These are phyloP conservation scores for Melanogrammus aeglefinus DNA, from an alignment of 2,797 vertebrate species.

Conservation along the genomic window DNA sequence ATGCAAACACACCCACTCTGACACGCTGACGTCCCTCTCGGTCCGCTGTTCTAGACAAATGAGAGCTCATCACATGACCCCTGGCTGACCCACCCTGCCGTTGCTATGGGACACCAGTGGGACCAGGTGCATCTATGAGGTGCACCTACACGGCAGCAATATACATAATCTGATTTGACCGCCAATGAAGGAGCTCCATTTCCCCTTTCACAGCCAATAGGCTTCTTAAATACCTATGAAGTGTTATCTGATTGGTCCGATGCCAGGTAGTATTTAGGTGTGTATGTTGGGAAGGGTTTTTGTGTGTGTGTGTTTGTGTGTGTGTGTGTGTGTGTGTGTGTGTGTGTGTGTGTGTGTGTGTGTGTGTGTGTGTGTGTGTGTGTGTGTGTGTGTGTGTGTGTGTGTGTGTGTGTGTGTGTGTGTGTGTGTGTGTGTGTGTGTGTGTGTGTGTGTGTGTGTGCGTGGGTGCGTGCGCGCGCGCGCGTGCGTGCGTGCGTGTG, in stretches of 20 bases:
- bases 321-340: too few species aligned
- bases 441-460: too few species aligned
- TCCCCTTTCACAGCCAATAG: conserved; percentile 63
- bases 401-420: too few species aligned
- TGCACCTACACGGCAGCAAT: conserved; percentile 22
- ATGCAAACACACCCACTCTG: neutral
- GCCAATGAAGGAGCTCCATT: conserved; percentile 50
- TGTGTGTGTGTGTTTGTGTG: neutral
- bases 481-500: neutral
- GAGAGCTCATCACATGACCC: conserved; percentile 37
- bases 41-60: conserved; percentile 19
- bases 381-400: too few species aligned
- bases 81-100: conserved; percentile 21
- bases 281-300: neutral
- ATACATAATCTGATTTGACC: conserved; percentile 43
- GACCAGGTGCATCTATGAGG: neutral
- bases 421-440: too few species aligned
- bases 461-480: too few species aligned
- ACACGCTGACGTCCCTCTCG: neutral
- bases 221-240: conserved; percentile 48
- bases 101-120: conserved; percentile 13
- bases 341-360: too few species aligned
- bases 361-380: neutral
- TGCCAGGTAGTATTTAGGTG: conserved; percentile 40
- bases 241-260: conserved; percentile 62